A percentile compares a stretch with the other conserved stretches of the same genome.
These are phyloP conservation scores for Brachionus koreanus DNA, from an alignment of 1,140 invertebrate species.

Conservation along the genomic window DNA sequence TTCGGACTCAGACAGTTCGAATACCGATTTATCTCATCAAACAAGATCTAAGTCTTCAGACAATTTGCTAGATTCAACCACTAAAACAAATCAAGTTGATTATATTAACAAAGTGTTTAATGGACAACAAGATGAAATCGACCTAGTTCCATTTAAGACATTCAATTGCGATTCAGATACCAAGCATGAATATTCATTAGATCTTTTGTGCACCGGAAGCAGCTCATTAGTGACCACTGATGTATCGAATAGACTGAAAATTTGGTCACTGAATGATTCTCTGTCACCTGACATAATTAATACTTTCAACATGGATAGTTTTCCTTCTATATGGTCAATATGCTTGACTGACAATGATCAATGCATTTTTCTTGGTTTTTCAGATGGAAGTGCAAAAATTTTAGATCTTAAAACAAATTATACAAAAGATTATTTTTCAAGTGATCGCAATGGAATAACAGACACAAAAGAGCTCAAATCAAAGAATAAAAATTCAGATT, in stretches of 20 bases:
- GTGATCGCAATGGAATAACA: not conserved
- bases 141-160: not conserved
- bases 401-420: not conserved
- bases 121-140: slow-evolving; percentile 18
- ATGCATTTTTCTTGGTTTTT: not conserved
- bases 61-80: not conserved
- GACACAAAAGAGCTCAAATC: not conserved
- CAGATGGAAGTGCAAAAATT: not conserved
- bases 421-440: not conserved
- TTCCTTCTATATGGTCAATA: slow-evolving; percentile 12
- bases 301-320: not conserved
- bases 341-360: not conserved
- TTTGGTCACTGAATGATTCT: not conserved
- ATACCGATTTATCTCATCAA: not conserved
- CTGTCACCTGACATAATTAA: not conserved
- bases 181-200: slow-evolving; percentile 7
- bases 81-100: not conserved
- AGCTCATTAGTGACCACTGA: not conserved
- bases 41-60: not conserved
- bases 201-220: not conserved
- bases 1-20: not conserved
- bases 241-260: slow-evolving; percentile 13
- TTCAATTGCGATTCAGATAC: not conserved
- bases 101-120: not conserved
- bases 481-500: not conserved